Evolutionary conservation across 1,140 invertebrate species (phyloP).

Genomic region (Dendroctonus valens): DNA sequence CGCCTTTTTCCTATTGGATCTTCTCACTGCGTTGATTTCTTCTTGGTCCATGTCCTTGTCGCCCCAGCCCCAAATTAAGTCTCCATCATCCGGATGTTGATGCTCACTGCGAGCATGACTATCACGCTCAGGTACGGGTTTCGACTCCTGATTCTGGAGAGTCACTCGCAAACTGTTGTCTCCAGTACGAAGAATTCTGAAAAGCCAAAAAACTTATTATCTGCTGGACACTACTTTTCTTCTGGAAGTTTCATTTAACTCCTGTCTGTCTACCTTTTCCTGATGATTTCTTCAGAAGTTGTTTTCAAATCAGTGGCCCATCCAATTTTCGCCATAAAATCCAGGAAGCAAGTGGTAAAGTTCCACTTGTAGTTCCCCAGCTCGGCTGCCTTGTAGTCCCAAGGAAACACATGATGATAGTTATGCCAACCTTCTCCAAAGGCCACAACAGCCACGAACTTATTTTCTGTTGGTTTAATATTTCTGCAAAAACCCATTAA

Average conservation of each 20-base stretch:
- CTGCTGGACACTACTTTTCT: too few species aligned
- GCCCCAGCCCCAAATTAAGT: conserved; percentile 55
- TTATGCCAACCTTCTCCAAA: conserved; percentile 73
- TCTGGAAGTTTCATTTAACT: too few species aligned
- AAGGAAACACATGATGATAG: conserved; percentile 76
- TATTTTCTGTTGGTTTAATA: conserved; percentile 62
- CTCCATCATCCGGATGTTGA: conserved; percentile 33
- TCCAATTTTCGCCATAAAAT: conserved; percentile 58
- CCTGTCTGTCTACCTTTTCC: conserved; percentile 45
- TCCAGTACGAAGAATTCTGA: conserved; percentile 58
- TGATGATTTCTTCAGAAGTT: conserved; percentile 57
- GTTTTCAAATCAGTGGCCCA: conserved; percentile 64
- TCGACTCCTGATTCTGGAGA: neutral
- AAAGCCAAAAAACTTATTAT: too few species aligned
- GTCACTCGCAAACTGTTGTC: conserved; percentile 52
- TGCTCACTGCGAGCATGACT: conserved; percentile 7
- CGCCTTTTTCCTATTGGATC: conserved; percentile 35
- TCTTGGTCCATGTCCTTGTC: conserved; percentile 52
- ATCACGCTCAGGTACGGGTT: conserved; percentile 22
- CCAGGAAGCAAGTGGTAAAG: conserved; percentile 54
- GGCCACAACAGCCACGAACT: conserved; percentile 56
- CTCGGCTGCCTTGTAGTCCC: conserved; percentile 71
- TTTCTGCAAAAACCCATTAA: conserved; percentile 5
- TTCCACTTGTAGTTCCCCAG: conserved; percentile 55
- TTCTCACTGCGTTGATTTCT: conserved; percentile 38